Percentiles rank a stretch among this genome's conserved stretches.
These are phyloP conservation scores for Clamator glandarius DNA, from an alignment of 2,797 vertebrate species.

Conservation along the genomic window DNA sequence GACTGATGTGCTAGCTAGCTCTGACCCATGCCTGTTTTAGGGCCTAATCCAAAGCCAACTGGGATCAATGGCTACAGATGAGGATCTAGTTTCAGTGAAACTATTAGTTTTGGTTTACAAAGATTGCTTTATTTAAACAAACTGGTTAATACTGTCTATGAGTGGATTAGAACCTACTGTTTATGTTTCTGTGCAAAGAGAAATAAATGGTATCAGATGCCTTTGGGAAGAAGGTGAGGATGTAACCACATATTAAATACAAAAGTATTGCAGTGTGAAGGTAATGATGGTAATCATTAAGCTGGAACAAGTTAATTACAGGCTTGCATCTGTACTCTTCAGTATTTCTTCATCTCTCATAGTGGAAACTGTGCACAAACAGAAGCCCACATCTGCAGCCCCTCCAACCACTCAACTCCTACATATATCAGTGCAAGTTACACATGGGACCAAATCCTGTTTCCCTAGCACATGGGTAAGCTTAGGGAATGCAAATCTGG, in stretches of 20 bases:
- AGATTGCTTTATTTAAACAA: constrained; percentile 42
- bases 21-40: constrained; percentile 56
- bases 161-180: background rate
- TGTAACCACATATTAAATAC: background rate
- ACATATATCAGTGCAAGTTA: background rate
- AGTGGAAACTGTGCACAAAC: background rate
- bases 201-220: background rate
- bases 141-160: background rate
- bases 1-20: background rate
- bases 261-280: background rate
- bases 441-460: background rate
- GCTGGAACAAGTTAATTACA: background rate
- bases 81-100: constrained; percentile 67
- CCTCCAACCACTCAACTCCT: background rate
- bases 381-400: background rate
- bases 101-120: constrained; percentile 48
- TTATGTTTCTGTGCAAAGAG: constrained; percentile 12
- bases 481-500: background rate
- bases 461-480: background rate
- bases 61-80: constrained; percentile 23
- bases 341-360: background rate
- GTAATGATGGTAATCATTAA: background rate
- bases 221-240: constrained; percentile 8
- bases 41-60: constrained; percentile 43
- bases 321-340: background rate